phyloP scores from a whole-genome alignment of 1,140 invertebrate genomes.

The Heliconius eleuchia region DNA sequence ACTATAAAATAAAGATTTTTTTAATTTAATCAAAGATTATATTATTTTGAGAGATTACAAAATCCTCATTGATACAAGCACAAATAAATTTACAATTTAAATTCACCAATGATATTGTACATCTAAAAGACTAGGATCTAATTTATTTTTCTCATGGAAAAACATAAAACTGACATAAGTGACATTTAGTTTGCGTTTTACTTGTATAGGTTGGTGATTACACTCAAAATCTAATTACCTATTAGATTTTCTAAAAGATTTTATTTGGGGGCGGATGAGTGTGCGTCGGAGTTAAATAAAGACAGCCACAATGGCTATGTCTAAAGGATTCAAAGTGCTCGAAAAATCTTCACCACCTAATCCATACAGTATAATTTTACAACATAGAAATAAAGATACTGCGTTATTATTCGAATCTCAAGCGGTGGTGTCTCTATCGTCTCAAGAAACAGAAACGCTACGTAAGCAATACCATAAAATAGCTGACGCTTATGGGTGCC shows the following conservation, averaged over 20 bases:
- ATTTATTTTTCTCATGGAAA: neutral
- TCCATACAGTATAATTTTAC: slow-evolving; percentile 94
- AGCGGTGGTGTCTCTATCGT: slow-evolving; percentile 90
- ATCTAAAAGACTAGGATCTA: slow-evolving; percentile 11
- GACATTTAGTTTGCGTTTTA: slow-evolving; percentile 20
- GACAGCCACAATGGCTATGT: slow-evolving; percentile 90
- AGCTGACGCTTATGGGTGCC: slow-evolving; percentile 95
- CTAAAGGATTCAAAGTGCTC: slow-evolving; percentile 94
- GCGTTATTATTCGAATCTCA: slow-evolving; percentile 95
- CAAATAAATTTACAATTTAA: too few species aligned
- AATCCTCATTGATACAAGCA: too few species aligned
- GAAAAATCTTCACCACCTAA: slow-evolving; percentile 92
- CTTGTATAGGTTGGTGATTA: slow-evolving; percentile 5
- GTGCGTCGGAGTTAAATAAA: slow-evolving; percentile 22
- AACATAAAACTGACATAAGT: slow-evolving; percentile 18
- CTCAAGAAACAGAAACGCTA: slow-evolving; percentile 92
- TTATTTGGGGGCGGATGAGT: slow-evolving; percentile 36
- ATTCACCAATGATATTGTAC: too few species aligned
- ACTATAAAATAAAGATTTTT: too few species aligned
- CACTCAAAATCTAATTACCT: slow-evolving; percentile 25
- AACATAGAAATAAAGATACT: slow-evolving; percentile 92
- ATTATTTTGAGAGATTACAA: too few species aligned
- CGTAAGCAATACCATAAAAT: slow-evolving; percentile 94
- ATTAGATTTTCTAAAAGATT: slow-evolving; percentile 22
- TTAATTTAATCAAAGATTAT: too few species aligned